phyloP scores from a whole-genome alignment of 2,797 vertebrate species.

The Melopsittacus undulatus region DNA sequence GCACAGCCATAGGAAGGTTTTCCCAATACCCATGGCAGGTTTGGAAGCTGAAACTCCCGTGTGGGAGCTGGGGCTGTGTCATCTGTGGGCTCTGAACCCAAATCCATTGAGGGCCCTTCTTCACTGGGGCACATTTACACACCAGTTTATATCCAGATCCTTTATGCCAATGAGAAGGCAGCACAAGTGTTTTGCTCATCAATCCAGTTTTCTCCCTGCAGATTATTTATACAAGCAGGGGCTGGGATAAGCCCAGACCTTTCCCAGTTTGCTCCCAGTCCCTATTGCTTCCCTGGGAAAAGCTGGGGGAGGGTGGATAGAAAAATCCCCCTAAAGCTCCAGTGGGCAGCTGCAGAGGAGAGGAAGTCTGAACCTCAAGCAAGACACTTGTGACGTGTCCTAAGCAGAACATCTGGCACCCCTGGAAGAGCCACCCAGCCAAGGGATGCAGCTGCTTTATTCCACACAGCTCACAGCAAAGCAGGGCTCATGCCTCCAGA shows the following conservation, averaged over 20 bases:
- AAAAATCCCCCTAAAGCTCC: not conserved
- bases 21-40: fast-evolving
- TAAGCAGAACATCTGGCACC: constrained; percentile 66
- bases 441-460: constrained; percentile 57
- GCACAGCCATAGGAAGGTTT: not conserved
- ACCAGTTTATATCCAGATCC: not conserved
- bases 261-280: not conserved
- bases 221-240: not conserved
- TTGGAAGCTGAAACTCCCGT: not conserved
- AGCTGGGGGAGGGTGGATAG: not conserved
- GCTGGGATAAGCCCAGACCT: not conserved
- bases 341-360: not conserved
- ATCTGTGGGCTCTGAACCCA: not conserved
- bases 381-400: constrained; percentile 54
- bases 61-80: not conserved
- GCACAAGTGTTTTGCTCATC: not conserved
- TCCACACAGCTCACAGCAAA: constrained; percentile 4
- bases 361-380: constrained; percentile 3
- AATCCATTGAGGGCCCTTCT: not conserved
- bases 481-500: not conserved
- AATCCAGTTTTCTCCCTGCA: not conserved
- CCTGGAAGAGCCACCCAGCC: constrained; percentile 37
- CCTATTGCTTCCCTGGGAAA: not conserved
- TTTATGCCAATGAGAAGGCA: not conserved
- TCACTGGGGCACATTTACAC: fast-evolving